A percentile compares a stretch with the other conserved stretches of the same genome.
Conservation (phyloP, 2,113 vertebrate genomes). For the Bubo blakistoni region DNA sequence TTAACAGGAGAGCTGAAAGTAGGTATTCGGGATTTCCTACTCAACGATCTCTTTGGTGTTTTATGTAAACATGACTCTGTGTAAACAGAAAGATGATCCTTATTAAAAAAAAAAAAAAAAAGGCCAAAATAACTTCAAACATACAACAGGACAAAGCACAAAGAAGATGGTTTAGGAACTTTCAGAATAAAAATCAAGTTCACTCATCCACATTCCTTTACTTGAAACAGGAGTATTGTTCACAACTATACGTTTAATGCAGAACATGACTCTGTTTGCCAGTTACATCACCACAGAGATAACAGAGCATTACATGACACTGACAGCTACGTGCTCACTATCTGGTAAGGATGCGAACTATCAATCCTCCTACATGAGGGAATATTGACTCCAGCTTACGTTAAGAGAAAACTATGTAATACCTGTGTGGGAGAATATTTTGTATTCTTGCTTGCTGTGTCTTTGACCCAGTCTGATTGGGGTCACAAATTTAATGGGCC, state of each 20-base stretch:
- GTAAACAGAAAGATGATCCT: not conserved
- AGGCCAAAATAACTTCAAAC: not conserved
- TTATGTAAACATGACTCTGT: conserved; percentile 68
- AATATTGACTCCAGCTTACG: fast-evolving
- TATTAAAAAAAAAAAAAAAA: not conserved
- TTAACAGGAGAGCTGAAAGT: conserved; percentile 74
- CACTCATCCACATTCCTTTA: not conserved
- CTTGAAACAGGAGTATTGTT: not conserved
- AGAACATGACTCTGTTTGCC: not conserved
- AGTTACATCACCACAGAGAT: not conserved
- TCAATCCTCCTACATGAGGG: not conserved
- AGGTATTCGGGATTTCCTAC: conserved; percentile 52
- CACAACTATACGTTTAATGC: not conserved
- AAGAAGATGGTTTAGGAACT: not conserved
- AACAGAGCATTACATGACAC: not conserved
- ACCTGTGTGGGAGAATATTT: not conserved
- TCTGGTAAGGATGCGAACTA: not conserved
- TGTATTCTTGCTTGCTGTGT: not conserved
- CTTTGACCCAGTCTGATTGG: not conserved
- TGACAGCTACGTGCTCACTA: not conserved
- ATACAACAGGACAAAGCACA: not conserved
- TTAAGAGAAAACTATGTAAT: not conserved
- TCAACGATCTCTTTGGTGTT: conserved; percentile 70
- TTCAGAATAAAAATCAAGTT: not conserved
- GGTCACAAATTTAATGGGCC: not conserved